phyloP scores from a whole-genome alignment of 2,888 invertebrate species.

The Perithous albicinctus region DNA sequence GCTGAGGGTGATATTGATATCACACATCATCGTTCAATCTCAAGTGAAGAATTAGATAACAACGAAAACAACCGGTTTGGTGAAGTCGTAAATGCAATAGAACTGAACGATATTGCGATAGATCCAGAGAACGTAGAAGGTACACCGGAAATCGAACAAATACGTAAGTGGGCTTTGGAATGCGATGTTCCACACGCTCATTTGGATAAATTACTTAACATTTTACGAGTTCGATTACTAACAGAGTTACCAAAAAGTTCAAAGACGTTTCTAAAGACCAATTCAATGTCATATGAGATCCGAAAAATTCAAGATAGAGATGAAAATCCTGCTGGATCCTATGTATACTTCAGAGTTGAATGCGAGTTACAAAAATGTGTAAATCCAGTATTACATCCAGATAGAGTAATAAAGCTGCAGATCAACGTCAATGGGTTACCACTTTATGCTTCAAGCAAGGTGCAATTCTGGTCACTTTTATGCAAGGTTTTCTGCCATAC shows the following conservation, averaged over 20 bases:
- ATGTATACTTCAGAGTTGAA: slow-evolving; percentile 61
- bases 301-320: background rate
- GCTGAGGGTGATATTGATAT: slow-evolving; percentile 1
- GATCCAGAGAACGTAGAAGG: background rate
- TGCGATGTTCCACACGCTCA: slow-evolving; percentile 33
- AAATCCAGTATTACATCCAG: slow-evolving; percentile 52
- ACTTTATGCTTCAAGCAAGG: slow-evolving; percentile 55
- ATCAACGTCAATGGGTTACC: slow-evolving; percentile 62
- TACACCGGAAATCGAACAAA: slow-evolving; percentile 19
- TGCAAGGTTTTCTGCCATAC: slow-evolving; percentile 46
- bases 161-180: slow-evolving; percentile 16
- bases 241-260: slow-evolving; percentile 27
- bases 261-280: slow-evolving; percentile 34
- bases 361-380: slow-evolving; percentile 39
- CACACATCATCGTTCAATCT: background rate
- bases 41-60: background rate
- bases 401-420: slow-evolving; percentile 46
- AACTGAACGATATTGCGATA: background rate
- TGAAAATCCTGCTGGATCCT: slow-evolving; percentile 31
- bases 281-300: slow-evolving; percentile 41
- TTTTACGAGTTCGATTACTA: slow-evolving; percentile 16
- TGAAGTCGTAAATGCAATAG: background rate
- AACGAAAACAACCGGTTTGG: background rate
- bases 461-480: slow-evolving; percentile 62
- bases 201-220: slow-evolving; percentile 14